Evolutionary conservation across 2,888 invertebrate genomes (phyloP), one percentile per base, ranked within the genome.

Genomic region (Drosophila tanythrix): DNA sequence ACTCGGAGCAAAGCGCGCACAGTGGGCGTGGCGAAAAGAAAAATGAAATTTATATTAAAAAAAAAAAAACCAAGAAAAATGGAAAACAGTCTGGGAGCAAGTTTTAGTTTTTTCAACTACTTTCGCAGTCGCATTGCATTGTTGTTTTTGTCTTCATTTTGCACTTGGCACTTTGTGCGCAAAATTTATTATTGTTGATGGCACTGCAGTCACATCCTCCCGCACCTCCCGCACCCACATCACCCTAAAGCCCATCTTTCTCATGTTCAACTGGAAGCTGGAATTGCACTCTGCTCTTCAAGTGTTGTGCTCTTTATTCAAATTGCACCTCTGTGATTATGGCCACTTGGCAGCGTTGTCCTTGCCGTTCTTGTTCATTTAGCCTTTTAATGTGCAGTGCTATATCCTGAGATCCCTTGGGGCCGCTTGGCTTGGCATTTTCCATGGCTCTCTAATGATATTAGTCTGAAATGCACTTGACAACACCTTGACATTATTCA

Each of bases 321-420:
- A 90, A 87, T 90, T 89, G 86, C 89, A 87, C 88, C 90, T 81
- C 82, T 87, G 90, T 84, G 90, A 90, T 86, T 89, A 89, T 79
- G 76, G 88, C 90, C 89, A 88, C 90, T 86, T 83, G 81, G 70
- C 80, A 65, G 57, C 58, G 63, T 56, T 74, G 61, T 69, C 70
- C 38, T 67, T 72, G 82, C 65, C 64, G 76, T 64, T 52, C 63
- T 33, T 70, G 71, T 76, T 73, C 78, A 85, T 76, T 90, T 76
- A 72, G 84, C 79, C 73, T 81, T 76, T 90, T 86, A 81, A 73
- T 73, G 70, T 50, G 67, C 68, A 36, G 6, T 10, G 57, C 70
- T 50, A 10, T 35, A 36, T 55, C 36, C 60, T 46, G 33, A 67
- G 71, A 65, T 67, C 66, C 57, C 56, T 69, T 56, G 50, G 48